Base-by-base conservation (phyloP, 2,888 invertebrate genomes). In the Koerneria pararmatus region DNA sequence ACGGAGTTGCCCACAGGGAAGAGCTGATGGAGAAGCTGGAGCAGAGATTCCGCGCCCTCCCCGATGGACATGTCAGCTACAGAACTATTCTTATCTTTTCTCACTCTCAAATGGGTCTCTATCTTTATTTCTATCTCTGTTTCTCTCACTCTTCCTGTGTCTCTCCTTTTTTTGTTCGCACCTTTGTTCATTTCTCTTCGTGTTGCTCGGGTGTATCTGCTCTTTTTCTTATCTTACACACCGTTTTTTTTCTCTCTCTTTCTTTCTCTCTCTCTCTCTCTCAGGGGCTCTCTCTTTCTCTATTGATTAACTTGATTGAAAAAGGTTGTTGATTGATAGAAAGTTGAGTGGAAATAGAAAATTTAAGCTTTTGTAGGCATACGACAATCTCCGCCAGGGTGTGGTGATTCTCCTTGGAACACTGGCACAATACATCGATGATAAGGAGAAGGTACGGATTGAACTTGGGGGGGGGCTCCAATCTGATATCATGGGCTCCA, bases 391-490 rank as follows among this genome's bases (percentile, higher is more conserved):
- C 63, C 89, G 97, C 27, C 95, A 97, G 85, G 91, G 93, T 70
- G 93, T 98, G 65, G 78, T 98, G 65, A 91, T 98, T 83, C 87
- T 98, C 65, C 93, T 98, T 91, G 98, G 98, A 3, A 93, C 92
- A 0, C 87, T 98, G 76, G 97, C 97, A n/a, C 89, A 92, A 97
- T 88, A 88, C 97, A 80, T 64, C 11, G 64, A 56, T 24, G 48
- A 64, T 56, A 56, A 56, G n/a, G 64, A 54, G 31, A 64, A 57
- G 35, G 64, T 64, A 8, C 15, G 56, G n/a, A n/a, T n/a, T n/a
- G n/a, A n/a, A n/a, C n/a, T n/a, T n/a, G n/a, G n/a, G n/a, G n/a
- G n/a, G n/a, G n/a, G n/a, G n/a, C n/a, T n/a, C n/a, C n/a, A n/a
- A n/a, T n/a, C n/a, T n/a, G n/a, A n/a, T n/a, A n/a, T n/a, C n/a